Evolutionary conservation across 64 coral and sea anemone species (phyloP).

Genomic region (Stichodactyla helianthus): DNA sequence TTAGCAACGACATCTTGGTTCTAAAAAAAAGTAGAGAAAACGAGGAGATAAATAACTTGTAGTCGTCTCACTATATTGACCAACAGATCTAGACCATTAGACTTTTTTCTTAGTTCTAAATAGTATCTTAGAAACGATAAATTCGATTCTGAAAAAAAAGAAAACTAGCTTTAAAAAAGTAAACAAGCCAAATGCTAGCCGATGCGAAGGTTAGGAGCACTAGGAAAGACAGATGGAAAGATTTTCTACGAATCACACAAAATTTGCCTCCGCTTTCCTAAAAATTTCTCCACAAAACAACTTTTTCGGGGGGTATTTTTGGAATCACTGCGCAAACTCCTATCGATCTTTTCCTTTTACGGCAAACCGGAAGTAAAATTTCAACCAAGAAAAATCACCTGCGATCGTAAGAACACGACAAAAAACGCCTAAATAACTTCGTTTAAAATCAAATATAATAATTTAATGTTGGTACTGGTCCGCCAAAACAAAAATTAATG

Average conservation of each 20-base stretch:
- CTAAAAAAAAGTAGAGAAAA: not conserved
- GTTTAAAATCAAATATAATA: no score
- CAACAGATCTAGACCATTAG: not conserved
- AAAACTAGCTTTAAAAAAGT: not conserved
- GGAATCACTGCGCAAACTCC: not conserved
- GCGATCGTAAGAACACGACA: not conserved
- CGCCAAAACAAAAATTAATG: no score
- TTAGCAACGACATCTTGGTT: not conserved
- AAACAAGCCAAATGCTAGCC: not conserved
- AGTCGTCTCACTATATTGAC: not conserved
- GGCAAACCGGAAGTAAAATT: conserved; percentile 13
- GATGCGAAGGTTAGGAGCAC: not conserved
- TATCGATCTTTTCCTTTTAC: not conserved
- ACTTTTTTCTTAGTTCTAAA: not conserved
- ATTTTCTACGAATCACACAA: conserved; percentile 2
- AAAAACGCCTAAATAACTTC: not conserved
- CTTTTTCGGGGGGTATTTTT: conserved; percentile 2
- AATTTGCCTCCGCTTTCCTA: not conserved
- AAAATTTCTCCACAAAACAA: not conserved
- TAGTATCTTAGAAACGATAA: not conserved
- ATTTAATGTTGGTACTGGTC: no score
- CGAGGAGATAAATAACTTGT: not conserved
- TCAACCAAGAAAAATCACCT: not conserved
- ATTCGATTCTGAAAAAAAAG: not conserved
- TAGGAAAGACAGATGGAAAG: not conserved